Base-by-base conservation (phyloP, 2,113 vertebrate species). In the Andinoacara biseriatus region DNA sequence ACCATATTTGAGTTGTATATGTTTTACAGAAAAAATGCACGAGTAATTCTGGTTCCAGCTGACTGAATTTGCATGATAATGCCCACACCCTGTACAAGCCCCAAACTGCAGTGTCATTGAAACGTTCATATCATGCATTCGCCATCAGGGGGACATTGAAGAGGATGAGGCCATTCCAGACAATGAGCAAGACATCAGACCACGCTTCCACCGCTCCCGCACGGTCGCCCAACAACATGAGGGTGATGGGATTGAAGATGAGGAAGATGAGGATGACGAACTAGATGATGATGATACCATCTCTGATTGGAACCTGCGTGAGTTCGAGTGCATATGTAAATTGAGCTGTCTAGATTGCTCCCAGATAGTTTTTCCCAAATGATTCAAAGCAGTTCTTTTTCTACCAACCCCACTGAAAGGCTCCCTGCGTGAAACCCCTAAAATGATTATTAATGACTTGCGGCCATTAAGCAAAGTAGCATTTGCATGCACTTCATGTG, bases 241-340 rank as follows among this genome's bases (percentile, higher is more conserved):
- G 76, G 97, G 96, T 40, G 97, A 97, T 65, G 96, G 97, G 58
- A 97, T 97, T 84, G 97, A 97, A 85, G 97, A 97, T n/a, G 97
- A 97, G 13, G 97, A 97, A 0, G 97, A 98, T 0, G 97, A 99
- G 17, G 97, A 98, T 31, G 96, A 97, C 43, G 97, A 99, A 88
- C 95, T 98, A 59, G 98, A 99, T 33, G 97, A 98, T 58, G 98
- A 99, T 22, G 98, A 99, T 69, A 97, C 97, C 10, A 97, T 99
- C 94, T 99, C 98, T 81, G 98, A 99, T 91, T 99, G 98, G 98
- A 99, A 99, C 95, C 94, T 99, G 91, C 97, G 98, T 99, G 95
- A 93, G 98, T 95, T 80, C 38, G n/a, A 74, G 10, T 29, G 31
- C 31, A 74, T 31, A 65, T 26, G 9, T 58, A 14, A 57, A 74